phyloP scores from a whole-genome alignment of 2,797 vertebrate species.

The Cuniculus paca region DNA sequence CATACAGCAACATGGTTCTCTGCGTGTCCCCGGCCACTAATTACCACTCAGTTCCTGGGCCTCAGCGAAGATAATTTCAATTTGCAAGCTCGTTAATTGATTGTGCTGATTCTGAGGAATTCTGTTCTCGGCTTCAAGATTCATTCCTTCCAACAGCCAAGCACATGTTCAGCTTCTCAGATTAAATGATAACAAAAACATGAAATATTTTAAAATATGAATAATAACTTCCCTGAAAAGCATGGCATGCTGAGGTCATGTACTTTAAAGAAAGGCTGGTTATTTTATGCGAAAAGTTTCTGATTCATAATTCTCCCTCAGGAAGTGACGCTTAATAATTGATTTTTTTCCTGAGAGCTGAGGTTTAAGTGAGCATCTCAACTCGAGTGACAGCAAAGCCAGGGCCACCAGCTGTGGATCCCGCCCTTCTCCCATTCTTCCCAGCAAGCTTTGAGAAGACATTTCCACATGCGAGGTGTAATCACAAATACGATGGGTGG shows the following conservation, averaged over 20 bases:
- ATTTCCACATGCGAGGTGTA: neutral
- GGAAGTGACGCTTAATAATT: neutral
- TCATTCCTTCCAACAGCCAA: conserved; percentile 52
- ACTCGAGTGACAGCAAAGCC: neutral
- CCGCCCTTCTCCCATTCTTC: neutral
- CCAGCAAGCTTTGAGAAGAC: neutral
- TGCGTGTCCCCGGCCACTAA: conserved; percentile 62
- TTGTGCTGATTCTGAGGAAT: conserved; percentile 67
- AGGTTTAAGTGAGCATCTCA: neutral
- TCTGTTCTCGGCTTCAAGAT: neutral
- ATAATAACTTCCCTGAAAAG: conserved; percentile 59
- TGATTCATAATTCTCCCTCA: neutral
- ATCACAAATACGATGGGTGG: neutral
- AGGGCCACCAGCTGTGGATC: neutral
- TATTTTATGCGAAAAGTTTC: conserved; percentile 33
- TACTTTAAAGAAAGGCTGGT: neutral
- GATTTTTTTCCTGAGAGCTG: neutral
- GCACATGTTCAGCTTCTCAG: conserved; percentile 41
- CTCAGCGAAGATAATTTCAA: conserved; percentile 65
- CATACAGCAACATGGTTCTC: conserved; percentile 45
- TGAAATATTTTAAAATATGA: conserved; percentile 56
- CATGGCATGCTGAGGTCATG: neutral
- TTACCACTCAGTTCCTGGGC: conserved; percentile 50
- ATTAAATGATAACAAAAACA: conserved; percentile 65
- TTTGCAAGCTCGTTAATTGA: conserved; percentile 62